phyloP scores from a whole-genome alignment of 2,888 invertebrate genomes.

The Cynaeus angustus region DNA sequence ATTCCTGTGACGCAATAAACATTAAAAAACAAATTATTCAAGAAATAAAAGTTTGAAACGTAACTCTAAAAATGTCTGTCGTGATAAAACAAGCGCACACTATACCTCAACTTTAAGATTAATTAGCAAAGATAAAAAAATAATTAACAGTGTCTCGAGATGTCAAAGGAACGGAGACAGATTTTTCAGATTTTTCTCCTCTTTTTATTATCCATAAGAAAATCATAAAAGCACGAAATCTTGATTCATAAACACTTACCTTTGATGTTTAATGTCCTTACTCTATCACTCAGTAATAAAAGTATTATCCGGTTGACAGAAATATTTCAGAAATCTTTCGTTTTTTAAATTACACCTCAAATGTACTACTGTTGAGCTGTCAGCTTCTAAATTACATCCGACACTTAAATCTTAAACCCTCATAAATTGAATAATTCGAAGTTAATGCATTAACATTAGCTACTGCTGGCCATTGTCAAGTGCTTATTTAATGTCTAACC shows the following conservation, averaged over 20 bases:
- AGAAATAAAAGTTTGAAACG: constrained; percentile 7
- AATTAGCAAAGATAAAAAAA: constrained; percentile 18
- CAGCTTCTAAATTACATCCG: constrained; percentile 24
- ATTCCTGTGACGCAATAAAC: constrained; percentile 33
- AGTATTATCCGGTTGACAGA: constrained; percentile 10
- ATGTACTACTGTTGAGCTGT: constrained; percentile 24
- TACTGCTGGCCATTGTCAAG: constrained; percentile 36
- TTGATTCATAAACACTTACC: constrained; percentile 18
- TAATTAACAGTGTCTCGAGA: constrained; percentile 18
- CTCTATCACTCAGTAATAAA: constrained; percentile 19
- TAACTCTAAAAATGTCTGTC: constrained; percentile 9
- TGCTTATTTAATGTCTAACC: constrained; percentile 35
- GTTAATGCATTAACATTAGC: constrained; percentile 27
- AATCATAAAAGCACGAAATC: constrained; percentile 15
- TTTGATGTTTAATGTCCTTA: constrained; percentile 28
- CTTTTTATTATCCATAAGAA: constrained; percentile 24
- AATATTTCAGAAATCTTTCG: constrained; percentile 16
- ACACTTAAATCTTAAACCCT: constrained; percentile 26
- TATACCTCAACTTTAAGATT: constrained; percentile 9
- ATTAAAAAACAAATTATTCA: constrained; percentile 33
- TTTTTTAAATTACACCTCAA: constrained; percentile 20
- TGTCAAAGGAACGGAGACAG: constrained; percentile 11
- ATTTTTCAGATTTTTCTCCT: constrained; percentile 17
- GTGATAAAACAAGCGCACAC: constrained; percentile 10
- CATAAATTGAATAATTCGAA: constrained; percentile 32